These are phyloP conservation scores for Trachelus iudaicus DNA, from an alignment of 2,888 invertebrate species.

Conservation along the genomic window DNA sequence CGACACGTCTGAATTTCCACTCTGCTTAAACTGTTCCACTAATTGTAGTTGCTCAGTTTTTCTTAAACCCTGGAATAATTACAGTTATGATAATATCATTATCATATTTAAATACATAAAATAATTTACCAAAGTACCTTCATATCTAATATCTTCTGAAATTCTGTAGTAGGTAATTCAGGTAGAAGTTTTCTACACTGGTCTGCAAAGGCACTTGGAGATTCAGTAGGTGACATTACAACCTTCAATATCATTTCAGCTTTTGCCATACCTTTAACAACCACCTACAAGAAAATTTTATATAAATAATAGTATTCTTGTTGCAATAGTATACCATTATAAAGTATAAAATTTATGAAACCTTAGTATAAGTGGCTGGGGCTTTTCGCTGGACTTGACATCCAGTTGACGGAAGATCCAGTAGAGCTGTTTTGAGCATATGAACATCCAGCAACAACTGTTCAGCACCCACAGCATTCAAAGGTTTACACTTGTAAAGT, in stretches of 20 bases:
- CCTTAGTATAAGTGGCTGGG: slow-evolving; percentile 87
- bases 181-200: slow-evolving; percentile 92
- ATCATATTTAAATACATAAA: slow-evolving; percentile 6
- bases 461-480: slow-evolving; percentile 87
- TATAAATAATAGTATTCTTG: background rate
- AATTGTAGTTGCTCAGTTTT: slow-evolving; percentile 69
- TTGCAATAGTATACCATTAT: background rate
- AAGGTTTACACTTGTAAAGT: slow-evolving; percentile 90
- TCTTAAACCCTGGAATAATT: slow-evolving; percentile 48
- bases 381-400: slow-evolving; percentile 90
- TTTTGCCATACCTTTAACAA: slow-evolving; percentile 92
- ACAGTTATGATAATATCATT: background rate
- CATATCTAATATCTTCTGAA: slow-evolving; percentile 96
- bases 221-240: slow-evolving; percentile 93
- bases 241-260: slow-evolving; percentile 99
- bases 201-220: slow-evolving; percentile 83
- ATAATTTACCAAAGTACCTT: slow-evolving; percentile 70
- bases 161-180: slow-evolving; percentile 88
- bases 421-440: slow-evolving; percentile 90
- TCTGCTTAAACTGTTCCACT: slow-evolving; percentile 71
- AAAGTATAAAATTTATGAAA: slow-evolving; percentile 44
- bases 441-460: slow-evolving; percentile 94
- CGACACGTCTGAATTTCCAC: slow-evolving; percentile 36
- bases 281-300: slow-evolving; percentile 69
- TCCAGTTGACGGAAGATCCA: slow-evolving; percentile 94